Conservation (phyloP, 2,113 vertebrate genomes). For the Oryzias woworae region DNA sequence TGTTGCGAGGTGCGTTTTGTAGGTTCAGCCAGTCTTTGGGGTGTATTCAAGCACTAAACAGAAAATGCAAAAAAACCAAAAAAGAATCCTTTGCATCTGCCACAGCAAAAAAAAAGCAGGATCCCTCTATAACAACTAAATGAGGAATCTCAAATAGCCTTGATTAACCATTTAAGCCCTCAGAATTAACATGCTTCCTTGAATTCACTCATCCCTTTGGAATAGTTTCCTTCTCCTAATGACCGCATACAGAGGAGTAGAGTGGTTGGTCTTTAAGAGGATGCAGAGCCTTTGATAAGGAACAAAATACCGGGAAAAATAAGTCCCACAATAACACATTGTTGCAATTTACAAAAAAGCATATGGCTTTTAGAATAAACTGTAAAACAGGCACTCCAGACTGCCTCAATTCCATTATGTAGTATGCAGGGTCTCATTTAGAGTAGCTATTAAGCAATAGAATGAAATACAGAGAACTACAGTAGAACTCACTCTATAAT, state of each 20-base stretch:
- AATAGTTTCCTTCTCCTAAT: conserved; percentile 35
- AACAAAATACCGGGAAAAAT: background rate
- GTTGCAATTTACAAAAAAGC: background rate
- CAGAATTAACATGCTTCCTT: conserved; percentile 35
- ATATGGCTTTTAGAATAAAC: no score
- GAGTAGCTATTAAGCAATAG: background rate
- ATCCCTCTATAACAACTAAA: conserved; percentile 26
- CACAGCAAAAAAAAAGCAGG: conserved; percentile 20
- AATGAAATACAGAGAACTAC: background rate
- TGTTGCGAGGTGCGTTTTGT: conserved; percentile 18
- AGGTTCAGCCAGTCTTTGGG: conserved; percentile 1
- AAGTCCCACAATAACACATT: background rate
- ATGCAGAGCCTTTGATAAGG: background rate
- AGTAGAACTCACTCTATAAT: background rate
- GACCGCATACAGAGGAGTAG: conserved; percentile 16
- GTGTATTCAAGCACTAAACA: conserved; percentile 15
- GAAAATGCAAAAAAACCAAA: conserved; percentile 5
- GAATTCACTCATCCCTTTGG: conserved; percentile 33
- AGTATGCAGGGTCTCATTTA: background rate
- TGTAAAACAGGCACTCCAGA: background rate
- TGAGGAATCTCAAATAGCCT: conserved; percentile 36
- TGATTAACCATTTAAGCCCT: conserved; percentile 57
- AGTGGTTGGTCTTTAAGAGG: background rate
- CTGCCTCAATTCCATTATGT: background rate
- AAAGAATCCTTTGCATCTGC: conserved; percentile 27